Evolutionary conservation across 1,140 invertebrate genomes (phyloP).

Genomic region (Drosophila gunungcola): DNA sequence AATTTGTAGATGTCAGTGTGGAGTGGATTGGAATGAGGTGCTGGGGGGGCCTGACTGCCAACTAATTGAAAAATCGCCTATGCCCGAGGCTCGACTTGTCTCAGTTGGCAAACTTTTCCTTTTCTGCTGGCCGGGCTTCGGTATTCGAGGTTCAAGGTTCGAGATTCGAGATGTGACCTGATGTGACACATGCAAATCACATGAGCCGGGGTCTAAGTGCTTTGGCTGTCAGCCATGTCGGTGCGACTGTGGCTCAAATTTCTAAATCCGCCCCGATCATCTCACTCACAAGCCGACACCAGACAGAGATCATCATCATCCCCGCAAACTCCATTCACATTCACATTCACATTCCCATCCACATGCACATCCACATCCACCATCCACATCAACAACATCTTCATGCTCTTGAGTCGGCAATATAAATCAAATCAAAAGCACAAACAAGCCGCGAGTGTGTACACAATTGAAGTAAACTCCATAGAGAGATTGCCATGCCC

Average conservation of each 20-base stretch:
- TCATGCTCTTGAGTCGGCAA: constrained; percentile 55
- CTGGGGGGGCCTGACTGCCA: constrained; percentile 22
- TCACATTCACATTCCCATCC: not conserved
- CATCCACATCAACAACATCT: constrained; percentile 40
- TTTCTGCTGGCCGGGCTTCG: constrained; percentile 7
- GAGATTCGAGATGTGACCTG: constrained; percentile 45
- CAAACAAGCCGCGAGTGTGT: constrained; percentile 62
- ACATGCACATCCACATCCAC: not conserved
- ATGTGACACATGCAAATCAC: constrained; percentile 78
- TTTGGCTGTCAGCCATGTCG: constrained; percentile 21
- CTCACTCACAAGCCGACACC: constrained; percentile 13
- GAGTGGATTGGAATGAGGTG: not conserved
- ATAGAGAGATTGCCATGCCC: constrained; percentile 44
- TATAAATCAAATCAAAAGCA: constrained; percentile 65
- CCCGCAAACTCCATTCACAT: not conserved
- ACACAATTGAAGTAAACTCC: constrained; percentile 58
- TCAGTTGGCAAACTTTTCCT: constrained; percentile 21
- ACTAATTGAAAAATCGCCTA: constrained; percentile 81
- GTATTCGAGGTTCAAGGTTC: constrained; percentile 10
- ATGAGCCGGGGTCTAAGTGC: constrained; percentile 46
- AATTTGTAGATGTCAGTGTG: constrained; percentile 67
- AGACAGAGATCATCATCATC: constrained; percentile 43
- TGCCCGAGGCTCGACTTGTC: constrained; percentile 46
- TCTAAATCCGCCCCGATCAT: constrained; percentile 33
- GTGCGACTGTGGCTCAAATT: constrained; percentile 14